These are phyloP conservation scores for Neelides sp. DNA, from an alignment of 1,140 invertebrate genomes.

Conservation along the genomic window DNA sequence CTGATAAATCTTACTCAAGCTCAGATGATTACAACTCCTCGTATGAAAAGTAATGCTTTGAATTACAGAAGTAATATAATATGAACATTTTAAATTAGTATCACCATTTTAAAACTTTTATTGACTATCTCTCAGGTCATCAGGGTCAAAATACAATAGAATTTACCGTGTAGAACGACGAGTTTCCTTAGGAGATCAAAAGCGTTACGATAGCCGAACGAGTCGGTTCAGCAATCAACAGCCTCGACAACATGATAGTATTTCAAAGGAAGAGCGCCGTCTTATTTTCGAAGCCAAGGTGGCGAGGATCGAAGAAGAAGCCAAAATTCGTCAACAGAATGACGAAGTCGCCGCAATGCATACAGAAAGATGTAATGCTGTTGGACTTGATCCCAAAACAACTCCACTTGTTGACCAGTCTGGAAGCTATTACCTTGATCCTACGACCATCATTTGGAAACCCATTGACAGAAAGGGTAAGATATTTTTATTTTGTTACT, in stretches of 20 bases:
- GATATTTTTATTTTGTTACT: neutral
- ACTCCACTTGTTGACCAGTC: conserved; percentile 25
- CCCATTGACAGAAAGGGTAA: conserved; percentile 21
- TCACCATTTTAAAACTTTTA: no score
- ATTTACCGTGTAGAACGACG: no score
- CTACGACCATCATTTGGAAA: conserved; percentile 45
- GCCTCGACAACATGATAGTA: conserved; percentile 36
- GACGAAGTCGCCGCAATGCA: conserved; percentile 50
- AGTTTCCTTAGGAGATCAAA: conserved; percentile 15
- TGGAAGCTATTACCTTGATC: conserved; percentile 41
- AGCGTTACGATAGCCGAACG: no score
- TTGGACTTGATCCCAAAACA: conserved; percentile 30
- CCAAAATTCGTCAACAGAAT: conserved; percentile 45
- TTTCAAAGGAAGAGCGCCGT: conserved; percentile 56
- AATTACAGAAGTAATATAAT: no score
- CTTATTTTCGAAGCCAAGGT: conserved; percentile 64
- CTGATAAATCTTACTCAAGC: no score
- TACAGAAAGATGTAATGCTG: conserved; percentile 40
- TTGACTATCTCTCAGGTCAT: no score
- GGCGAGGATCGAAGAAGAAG: conserved; percentile 47
- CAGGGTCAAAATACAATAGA: no score
- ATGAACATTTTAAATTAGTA: no score
- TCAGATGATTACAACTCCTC: no score
- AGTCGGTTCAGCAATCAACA: conserved; percentile 6
- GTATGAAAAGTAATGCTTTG: no score